Conservation (phyloP, 2,797 vertebrate genomes). For the Channa striata region DNA sequence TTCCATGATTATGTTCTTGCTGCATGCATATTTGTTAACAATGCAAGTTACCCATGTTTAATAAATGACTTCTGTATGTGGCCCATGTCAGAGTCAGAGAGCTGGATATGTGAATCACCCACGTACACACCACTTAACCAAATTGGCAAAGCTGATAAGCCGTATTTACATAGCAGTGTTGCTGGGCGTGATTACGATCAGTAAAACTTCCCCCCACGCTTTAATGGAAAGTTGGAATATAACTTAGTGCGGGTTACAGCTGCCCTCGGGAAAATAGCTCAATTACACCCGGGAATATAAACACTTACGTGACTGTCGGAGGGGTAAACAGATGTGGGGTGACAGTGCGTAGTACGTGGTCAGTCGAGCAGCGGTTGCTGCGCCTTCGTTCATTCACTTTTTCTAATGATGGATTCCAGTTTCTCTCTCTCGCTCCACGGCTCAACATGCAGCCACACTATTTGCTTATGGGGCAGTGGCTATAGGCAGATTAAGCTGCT, state of each 20-base stretch:
- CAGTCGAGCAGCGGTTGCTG: slow-evolving; percentile 72
- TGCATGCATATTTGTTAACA: slow-evolving; percentile 49
- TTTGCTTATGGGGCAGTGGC: slow-evolving; percentile 68
- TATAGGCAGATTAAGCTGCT: slow-evolving; percentile 67
- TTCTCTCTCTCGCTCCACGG: slow-evolving; percentile 15
- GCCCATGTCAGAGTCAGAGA: slow-evolving; percentile 44
- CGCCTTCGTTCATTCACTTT: slow-evolving; percentile 69
- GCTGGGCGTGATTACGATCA: slow-evolving; percentile 73
- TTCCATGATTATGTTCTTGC: slow-evolving; percentile 40
- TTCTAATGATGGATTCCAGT: slow-evolving; percentile 62
- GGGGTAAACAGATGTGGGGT: slow-evolving; percentile 77
- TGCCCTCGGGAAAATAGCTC: slow-evolving; percentile 73
- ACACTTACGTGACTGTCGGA: slow-evolving; percentile 62
- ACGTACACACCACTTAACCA: slow-evolving; percentile 78
- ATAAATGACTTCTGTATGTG: slow-evolving; percentile 47
- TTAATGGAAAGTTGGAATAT: slow-evolving; percentile 76
- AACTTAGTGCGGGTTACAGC: slow-evolving; percentile 70
- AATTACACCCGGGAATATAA: slow-evolving; percentile 69
- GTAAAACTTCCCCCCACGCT: slow-evolving; percentile 58
- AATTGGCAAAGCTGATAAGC: slow-evolving; percentile 78
- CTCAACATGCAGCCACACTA: slow-evolving; percentile 37
- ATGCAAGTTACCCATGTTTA: slow-evolving; percentile 53
- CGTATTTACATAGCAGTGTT: slow-evolving; percentile 79
- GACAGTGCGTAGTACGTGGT: slow-evolving; percentile 58
- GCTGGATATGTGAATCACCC: slow-evolving; percentile 69